A percentile compares a stretch with the other conserved stretches of the same genome.
These are phyloP conservation scores for Lepus townsendii DNA, from an alignment of 2,797 vertebrate species.

Conservation along the genomic window DNA sequence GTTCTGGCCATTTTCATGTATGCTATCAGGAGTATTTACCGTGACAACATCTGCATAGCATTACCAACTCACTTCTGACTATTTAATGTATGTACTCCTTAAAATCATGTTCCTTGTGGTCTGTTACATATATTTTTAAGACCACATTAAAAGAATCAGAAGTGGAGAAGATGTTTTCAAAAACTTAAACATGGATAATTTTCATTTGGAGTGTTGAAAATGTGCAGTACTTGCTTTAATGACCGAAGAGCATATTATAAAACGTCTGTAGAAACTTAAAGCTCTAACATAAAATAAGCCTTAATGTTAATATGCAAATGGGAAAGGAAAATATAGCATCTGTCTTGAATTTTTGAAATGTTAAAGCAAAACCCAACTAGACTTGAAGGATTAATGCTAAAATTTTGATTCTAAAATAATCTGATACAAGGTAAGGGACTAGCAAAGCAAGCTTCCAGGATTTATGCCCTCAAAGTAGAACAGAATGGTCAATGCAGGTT, in stretches of 20 bases:
- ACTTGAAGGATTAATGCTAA: constrained; percentile 53
- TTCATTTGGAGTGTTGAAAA: constrained; percentile 74
- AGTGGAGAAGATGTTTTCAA: constrained; percentile 80
- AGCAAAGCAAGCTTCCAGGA: constrained; percentile 10
- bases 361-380: constrained; percentile 72
- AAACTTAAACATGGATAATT: constrained; percentile 75
- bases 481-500: background rate
- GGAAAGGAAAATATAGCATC: constrained; percentile 57
- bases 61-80: constrained; percentile 81
- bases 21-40: constrained; percentile 80
- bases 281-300: constrained; percentile 63
- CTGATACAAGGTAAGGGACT: background rate
- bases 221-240: constrained; percentile 67
- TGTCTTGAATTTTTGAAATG: constrained; percentile 53
- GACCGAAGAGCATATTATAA: constrained; percentile 65
- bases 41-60: constrained; percentile 84
- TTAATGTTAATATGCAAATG: constrained; percentile 60
- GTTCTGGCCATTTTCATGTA: constrained; percentile 84
- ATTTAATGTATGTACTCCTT: constrained; percentile 78
- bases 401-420: constrained; percentile 67
- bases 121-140: constrained; percentile 81
- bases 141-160: constrained; percentile 79
- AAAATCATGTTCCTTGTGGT: constrained; percentile 75
- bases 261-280: constrained; percentile 78
- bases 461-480: constrained; percentile 6